Evolutionary conservation across 2,113 vertebrate genomes (phyloP).

Genomic region (Percina caprodes): DNA sequence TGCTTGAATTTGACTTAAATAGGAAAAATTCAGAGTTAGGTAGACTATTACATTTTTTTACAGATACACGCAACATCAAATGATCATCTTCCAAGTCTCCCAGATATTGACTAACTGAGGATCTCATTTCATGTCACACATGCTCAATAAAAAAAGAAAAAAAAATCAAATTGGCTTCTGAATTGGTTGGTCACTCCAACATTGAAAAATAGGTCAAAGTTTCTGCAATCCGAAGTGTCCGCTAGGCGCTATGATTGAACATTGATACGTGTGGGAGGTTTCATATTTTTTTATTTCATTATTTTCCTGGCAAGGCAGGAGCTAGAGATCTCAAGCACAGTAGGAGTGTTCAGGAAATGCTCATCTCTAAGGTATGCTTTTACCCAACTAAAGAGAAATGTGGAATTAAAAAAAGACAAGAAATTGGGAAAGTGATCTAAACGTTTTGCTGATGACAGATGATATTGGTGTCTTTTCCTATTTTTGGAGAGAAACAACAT

Average conservation of each 20-base stretch:
- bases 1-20: conserved; percentile 44
- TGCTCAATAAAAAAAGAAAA: conserved; percentile 49
- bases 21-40: conserved; percentile 50
- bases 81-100: conserved; percentile 61
- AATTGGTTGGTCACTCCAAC: conserved; percentile 74
- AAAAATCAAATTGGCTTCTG: conserved; percentile 61
- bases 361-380: conserved; percentile 70
- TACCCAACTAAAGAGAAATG: conserved; percentile 63
- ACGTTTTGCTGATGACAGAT: conserved; percentile 28
- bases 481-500: conserved; percentile 21
- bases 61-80: conserved; percentile 47
- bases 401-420: conserved; percentile 45
- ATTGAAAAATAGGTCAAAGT: conserved; percentile 77
- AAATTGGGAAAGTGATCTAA: conserved; percentile 49
- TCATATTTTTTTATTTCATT: conserved; percentile 7
- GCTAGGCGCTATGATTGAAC: conserved; percentile 70
- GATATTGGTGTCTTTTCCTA: conserved; percentile 20
- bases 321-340: conserved; percentile 64
- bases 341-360: conserved; percentile 53
- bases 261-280: conserved; percentile 71
- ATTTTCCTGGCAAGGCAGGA: conserved; percentile 44
- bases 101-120: conserved; percentile 57
- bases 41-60: conserved; percentile 32
- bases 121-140: conserved; percentile 70
- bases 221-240: conserved; percentile 69